A percentile compares a stretch with the other conserved stretches of the same genome.
Conservation (phyloP, 2,888 invertebrate species). For the Ceramica pisi region DNA sequence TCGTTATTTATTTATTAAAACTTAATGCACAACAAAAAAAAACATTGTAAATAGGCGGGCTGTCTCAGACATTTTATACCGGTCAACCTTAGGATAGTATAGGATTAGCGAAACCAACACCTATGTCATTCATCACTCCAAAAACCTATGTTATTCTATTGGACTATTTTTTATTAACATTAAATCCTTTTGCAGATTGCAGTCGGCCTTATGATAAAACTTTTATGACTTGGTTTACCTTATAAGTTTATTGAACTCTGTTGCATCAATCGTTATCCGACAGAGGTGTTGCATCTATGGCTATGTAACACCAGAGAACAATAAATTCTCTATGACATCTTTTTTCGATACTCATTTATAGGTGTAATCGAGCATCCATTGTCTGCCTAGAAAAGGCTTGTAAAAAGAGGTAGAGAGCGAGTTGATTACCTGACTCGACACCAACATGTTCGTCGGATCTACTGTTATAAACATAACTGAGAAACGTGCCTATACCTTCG, state of each 20-base stretch:
- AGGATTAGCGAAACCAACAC: too few relatives aligned
- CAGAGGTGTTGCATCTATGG: neutral
- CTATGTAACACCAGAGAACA: neutral
- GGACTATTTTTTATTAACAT: neutral
- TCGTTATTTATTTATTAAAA: too few relatives aligned
- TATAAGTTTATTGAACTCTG: constrained; percentile 32
- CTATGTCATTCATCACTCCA: too few relatives aligned
- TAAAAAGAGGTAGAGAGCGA: neutral
- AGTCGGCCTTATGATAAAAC: constrained; percentile 5
- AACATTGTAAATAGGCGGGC: too few relatives aligned
- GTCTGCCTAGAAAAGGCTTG: neutral
- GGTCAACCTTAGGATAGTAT: too few relatives aligned
- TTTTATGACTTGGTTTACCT: constrained; percentile 29
- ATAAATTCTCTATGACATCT: neutral
- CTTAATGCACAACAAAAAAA: too few relatives aligned
- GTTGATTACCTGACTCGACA: neutral
- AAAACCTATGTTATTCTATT: too few relatives aligned
- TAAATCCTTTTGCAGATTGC: neutral
- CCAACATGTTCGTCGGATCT: too few relatives aligned
- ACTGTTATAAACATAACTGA: too few relatives aligned
- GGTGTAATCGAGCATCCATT: neutral
- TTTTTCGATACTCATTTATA: neutral
- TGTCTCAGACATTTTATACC: too few relatives aligned
- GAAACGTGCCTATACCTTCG: neutral
- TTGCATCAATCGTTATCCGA: constrained; percentile 23